Base-by-base conservation (phyloP, 2,797 vertebrate genomes). In the Protosalanx chinensis region DNA sequence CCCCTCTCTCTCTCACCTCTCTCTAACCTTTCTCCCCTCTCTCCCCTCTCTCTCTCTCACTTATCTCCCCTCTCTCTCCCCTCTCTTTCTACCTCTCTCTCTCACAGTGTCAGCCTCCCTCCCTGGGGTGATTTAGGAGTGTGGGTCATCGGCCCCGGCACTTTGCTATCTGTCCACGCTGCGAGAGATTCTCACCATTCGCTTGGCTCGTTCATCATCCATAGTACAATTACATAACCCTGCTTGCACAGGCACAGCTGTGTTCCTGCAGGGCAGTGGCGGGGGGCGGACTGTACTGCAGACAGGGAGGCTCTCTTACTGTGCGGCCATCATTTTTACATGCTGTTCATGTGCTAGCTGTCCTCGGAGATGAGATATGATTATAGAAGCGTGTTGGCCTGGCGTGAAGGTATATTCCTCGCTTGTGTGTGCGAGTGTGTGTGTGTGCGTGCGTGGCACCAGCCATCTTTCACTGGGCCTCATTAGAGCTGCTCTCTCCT, bases 211-310 rank as follows among this genome's bases (percentile, higher is more conserved):
- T 91, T 83, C 56, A 87, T 90, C 88, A 88, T 81, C 64, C 13
- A 16, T 0, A 10, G 86, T 68, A 84, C 69, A 59, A 74, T 90
- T 92, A 76, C 86, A 83, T 89, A 91, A 92, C 80, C 23, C 16
- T 86, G 76, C 86, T 85, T 86, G 85, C 81, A 81, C 67, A 4
- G 5, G 0, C 49, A 41, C 2, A 13, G 37, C 37, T 41, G 37
- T 10, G 10, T 13, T 10, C 37, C 12, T 0, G 37, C 37, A 12
- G 37, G 37, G 37, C 10, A 8, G 37, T 41, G 10, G 10, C 8
- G 37, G 37, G 3, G 27, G 63, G 74, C 16, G 51, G 51, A 5
- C 18, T 16, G 16, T 16, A 0, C 1, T 1, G 51, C 1, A 1
- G 51, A 53, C 51, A n/a, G 51, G n/a, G 51, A 18, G 18, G 58